Evolutionary conservation across 2,888 invertebrate genomes (phyloP), one percentile per base, ranked within the genome.

Genomic region (Cheilosia scutellata): DNA sequence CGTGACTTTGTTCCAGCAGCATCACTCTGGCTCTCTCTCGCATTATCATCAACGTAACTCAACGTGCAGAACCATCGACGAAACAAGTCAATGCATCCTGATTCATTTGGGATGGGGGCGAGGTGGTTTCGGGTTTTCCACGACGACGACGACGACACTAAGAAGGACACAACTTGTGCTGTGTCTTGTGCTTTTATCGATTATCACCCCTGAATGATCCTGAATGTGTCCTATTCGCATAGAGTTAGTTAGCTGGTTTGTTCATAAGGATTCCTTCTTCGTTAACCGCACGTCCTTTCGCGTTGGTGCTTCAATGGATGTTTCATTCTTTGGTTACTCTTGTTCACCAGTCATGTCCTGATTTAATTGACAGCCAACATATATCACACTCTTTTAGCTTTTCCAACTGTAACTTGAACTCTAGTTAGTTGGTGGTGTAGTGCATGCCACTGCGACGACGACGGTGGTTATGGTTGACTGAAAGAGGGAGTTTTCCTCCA

Each of bases 361-460:
- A 91, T 92, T 92, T 91, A 91, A 91, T 91, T 91, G 91, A 92
- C 91, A 91, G 91, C 60, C 60, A 80, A 60, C 80, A 75, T 86
- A 86, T 86, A 86, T 86, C 84, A 80, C 84, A 80, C 58, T 71
- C 71, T 86, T 76, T 80, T 84, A 84, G 84, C 58, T 75, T 53
- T 31, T 66, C 66, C 70, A 75, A 70, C 53, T 65, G 74, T 63
- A 79, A 83, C 79, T 68, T 68, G 74, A 79, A 70, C 74, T 70
- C 57, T 29, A 57, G 60, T 53, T 25, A 40, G 57, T 42, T 42
- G 5, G 37, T 27, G 27, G 42, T 31, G 2, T 11, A 37, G 1
- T 11, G 37, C 2, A 37, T 37, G 37, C 37, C 37, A 62, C 49
- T 70, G 20, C 20, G 20, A 20, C 20, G n/a, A n/a, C 20, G 2